Percentiles rank a stretch among this genome's conserved stretches.
phyloP scores from a whole-genome alignment of 2,113 vertebrate species.

The Morone chrysops region DNA sequence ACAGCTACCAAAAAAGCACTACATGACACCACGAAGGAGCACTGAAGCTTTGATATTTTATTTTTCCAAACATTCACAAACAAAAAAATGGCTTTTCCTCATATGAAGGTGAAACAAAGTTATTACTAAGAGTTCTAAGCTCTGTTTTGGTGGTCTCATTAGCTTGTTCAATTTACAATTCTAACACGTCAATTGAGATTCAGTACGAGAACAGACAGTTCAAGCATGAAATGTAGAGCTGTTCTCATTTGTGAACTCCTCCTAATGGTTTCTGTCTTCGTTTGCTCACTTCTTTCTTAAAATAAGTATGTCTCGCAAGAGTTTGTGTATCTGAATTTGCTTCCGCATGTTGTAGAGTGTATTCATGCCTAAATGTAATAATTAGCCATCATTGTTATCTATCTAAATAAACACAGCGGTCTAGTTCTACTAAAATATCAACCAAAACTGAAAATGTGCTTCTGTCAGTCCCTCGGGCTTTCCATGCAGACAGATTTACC shows the following conservation, averaged over 20 bases:
- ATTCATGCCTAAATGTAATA: constrained; percentile 5
- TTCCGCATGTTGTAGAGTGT: background rate
- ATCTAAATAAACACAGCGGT: constrained; percentile 11
- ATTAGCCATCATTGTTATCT: constrained; percentile 34
- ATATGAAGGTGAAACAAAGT: constrained; percentile 17
- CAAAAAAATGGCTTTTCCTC: background rate
- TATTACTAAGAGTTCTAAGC: constrained; percentile 29
- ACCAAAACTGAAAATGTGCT: background rate
- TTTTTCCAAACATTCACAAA: background rate
- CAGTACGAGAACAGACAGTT: constrained; percentile 38
- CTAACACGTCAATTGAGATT: constrained; percentile 41
- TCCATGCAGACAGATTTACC: background rate
- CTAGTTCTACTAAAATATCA: background rate
- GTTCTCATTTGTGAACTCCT: constrained; percentile 41
- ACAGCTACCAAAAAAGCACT: background rate
- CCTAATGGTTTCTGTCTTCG: constrained; percentile 26
- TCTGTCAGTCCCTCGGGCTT: background rate
- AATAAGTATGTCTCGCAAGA: background rate
- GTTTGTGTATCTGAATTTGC: constrained; percentile 1
- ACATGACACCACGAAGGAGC: background rate
- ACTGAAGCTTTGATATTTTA: background rate
- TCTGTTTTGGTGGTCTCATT: constrained; percentile 45
- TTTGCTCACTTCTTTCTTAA: constrained; percentile 20
- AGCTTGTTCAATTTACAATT: constrained; percentile 61
- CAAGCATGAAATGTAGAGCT: constrained; percentile 60